Evolutionary conservation across 2,797 vertebrate species (phyloP).

Genomic region (Acridotheres tristis): DNA sequence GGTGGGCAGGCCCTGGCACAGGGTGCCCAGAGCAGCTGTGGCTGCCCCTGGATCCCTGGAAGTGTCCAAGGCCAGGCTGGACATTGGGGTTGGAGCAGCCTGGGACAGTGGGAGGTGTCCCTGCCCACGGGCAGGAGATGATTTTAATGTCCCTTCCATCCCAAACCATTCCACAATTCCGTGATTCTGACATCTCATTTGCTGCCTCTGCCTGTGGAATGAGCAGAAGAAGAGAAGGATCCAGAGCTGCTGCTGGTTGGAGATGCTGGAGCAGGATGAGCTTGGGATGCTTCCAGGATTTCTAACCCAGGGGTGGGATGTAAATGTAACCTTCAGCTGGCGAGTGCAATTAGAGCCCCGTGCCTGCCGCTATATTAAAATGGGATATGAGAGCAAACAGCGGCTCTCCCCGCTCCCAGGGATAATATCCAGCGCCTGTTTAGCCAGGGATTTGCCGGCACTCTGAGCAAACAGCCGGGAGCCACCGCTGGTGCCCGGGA

Average conservation of each 20-base stretch:
- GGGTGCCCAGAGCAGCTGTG: not conserved
- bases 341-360: conserved; percentile 21
- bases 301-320: not conserved
- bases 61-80: not conserved
- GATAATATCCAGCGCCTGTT: not conserved
- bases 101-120: not conserved
- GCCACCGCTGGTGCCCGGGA: not conserved
- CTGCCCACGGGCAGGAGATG: not conserved
- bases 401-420: not conserved
- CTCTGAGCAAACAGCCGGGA: conserved; percentile 6
- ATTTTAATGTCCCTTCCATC: not conserved
- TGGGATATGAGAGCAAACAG: conserved; percentile 70
- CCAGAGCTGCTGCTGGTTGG: not conserved
- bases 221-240: not conserved
- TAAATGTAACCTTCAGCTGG: conserved; percentile 73
- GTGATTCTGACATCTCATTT: not conserved
- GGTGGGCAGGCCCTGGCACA: not conserved
- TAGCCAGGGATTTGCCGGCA: conserved; percentile 23
- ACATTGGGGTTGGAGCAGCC: rapidly evolving
- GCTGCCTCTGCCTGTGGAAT: not conserved
- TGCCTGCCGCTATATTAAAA: conserved; percentile 47
- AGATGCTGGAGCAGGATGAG: not conserved
- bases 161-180: not conserved
- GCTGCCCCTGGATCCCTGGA: not conserved
- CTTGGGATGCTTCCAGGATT: not conserved